phyloP scores from a whole-genome alignment of 2,797 vertebrate species.

The Salarias fasciatus region DNA sequence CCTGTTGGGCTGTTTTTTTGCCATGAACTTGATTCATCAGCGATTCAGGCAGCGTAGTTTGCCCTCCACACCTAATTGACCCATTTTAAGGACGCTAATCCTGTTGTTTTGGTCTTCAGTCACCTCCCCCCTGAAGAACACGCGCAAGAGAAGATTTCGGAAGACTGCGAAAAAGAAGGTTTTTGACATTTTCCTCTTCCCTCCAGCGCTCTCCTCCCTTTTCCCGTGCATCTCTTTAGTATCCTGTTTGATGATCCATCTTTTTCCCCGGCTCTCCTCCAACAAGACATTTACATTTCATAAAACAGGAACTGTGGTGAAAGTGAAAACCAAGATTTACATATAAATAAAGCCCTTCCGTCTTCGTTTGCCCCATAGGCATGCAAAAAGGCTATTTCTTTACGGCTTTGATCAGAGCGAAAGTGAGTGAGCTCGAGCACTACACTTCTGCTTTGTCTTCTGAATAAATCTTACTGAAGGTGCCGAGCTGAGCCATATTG shows the following conservation, averaged over 20 bases:
- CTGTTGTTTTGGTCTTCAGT: conserved; percentile 82
- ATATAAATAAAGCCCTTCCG: conserved; percentile 81
- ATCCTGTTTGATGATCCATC: conserved; percentile 58
- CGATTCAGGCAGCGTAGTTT: conserved; percentile 6
- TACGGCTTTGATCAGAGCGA: conserved; percentile 74
- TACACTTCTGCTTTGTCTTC: conserved; percentile 71
- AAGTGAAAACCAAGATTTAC: conserved; percentile 78
- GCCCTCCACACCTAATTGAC: conserved; percentile 22
- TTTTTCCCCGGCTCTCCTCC: conserved; percentile 48
- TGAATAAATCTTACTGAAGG: conserved; percentile 77
- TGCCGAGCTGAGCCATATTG: conserved; percentile 68
- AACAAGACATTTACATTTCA: conserved; percentile 73
- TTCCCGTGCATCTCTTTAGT: conserved; percentile 43
- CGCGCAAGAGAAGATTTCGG: conserved; percentile 92
- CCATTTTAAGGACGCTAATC: conserved; percentile 42
- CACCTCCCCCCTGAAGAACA: conserved; percentile 93
- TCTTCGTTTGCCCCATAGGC: conserved; percentile 73
- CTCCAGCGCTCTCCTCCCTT: conserved; percentile 2
- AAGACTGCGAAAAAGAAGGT: conserved; percentile 96
- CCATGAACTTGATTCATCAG: no score
- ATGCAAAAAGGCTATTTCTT: conserved; percentile 70
- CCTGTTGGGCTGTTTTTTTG: no score
- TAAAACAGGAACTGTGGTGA: conserved; percentile 57
- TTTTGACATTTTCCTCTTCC: conserved; percentile 51
- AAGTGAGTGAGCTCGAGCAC: conserved; percentile 62